Percentiles rank a stretch among this genome's conserved stretches.
Evolutionary conservation across 2,113 vertebrate species (phyloP).

Genomic region (Hystrix brachyura): DNA sequence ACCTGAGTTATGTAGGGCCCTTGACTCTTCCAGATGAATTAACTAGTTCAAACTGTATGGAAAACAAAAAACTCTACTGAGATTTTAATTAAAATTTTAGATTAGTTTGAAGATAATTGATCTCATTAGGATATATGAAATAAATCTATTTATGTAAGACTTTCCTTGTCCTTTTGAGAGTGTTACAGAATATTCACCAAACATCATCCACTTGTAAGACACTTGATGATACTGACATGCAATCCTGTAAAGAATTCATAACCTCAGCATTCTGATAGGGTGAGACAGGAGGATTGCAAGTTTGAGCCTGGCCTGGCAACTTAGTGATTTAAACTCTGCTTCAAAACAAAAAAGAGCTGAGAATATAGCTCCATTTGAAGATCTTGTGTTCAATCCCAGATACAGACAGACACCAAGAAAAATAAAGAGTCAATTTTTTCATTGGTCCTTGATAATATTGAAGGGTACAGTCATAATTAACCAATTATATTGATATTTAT

Average conservation of each 20-base stretch:
- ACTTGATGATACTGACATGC: background rate
- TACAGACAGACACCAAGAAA: background rate
- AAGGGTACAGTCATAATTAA: background rate
- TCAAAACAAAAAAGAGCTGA: background rate
- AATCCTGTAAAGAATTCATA: background rate
- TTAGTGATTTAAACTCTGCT: background rate
- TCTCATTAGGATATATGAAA: conserved; percentile 16
- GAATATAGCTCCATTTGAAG: background rate
- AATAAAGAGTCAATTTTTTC: background rate
- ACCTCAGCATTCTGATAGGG: background rate
- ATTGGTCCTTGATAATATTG: background rate
- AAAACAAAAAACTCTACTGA: background rate
- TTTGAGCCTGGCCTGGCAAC: background rate
- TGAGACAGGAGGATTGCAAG: background rate
- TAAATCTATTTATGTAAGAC: background rate
- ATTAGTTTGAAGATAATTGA: background rate
- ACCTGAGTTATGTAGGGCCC: background rate
- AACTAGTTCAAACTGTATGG: background rate
- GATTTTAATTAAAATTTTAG: background rate
- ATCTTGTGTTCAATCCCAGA: background rate
- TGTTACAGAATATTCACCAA: background rate
- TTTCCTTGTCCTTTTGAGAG: background rate
- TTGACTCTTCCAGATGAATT: background rate
- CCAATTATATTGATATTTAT: background rate
- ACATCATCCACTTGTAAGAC: background rate